Evolutionary conservation across 2,888 invertebrate genomes (phyloP).

Genomic region (Pollenia labialis): DNA sequence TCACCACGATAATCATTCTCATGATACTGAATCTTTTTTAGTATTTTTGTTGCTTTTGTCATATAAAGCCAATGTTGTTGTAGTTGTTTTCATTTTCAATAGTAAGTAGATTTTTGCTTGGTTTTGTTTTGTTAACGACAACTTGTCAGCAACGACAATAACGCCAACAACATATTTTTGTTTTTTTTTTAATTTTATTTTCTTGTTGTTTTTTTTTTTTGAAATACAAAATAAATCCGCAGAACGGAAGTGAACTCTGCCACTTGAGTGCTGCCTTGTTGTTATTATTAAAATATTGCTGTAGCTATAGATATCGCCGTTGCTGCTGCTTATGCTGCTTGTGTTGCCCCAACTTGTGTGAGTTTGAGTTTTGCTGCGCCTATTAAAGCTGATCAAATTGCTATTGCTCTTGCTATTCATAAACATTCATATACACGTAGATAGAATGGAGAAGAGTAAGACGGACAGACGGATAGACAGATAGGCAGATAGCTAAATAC

Average conservation of each 20-base stretch:
- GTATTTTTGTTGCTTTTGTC: constrained; percentile 15
- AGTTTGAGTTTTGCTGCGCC: not conserved
- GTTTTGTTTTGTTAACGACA: constrained; percentile 60
- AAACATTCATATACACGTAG: constrained; percentile 3
- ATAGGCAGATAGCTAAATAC: constrained; percentile 45
- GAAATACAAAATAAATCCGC: constrained; percentile 71
- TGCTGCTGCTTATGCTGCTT: constrained; percentile 27
- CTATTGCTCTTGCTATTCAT: constrained; percentile 57
- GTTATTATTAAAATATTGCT: constrained; percentile 30
- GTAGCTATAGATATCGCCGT: not conserved
- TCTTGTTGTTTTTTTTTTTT: constrained; percentile 47
- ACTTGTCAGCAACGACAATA: constrained; percentile 68
- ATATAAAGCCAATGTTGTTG: constrained; percentile 34
- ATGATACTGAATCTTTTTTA: constrained; percentile 44
- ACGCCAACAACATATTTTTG: constrained; percentile 64
- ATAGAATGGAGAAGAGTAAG: not conserved
- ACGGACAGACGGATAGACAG: constrained; percentile 34
- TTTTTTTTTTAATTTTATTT: not conserved
- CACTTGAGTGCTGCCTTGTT: constrained; percentile 63
- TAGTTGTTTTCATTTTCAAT: constrained; percentile 48
- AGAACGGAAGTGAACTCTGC: constrained; percentile 77
- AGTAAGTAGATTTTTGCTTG: constrained; percentile 21
- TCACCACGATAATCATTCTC: constrained; percentile 28
- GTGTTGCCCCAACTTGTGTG: not conserved
- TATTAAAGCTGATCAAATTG: constrained; percentile 33